These are phyloP conservation scores for Heteromormyrus szaboi DNA, from an alignment of 2,797 vertebrate genomes.

Conservation along the genomic window DNA sequence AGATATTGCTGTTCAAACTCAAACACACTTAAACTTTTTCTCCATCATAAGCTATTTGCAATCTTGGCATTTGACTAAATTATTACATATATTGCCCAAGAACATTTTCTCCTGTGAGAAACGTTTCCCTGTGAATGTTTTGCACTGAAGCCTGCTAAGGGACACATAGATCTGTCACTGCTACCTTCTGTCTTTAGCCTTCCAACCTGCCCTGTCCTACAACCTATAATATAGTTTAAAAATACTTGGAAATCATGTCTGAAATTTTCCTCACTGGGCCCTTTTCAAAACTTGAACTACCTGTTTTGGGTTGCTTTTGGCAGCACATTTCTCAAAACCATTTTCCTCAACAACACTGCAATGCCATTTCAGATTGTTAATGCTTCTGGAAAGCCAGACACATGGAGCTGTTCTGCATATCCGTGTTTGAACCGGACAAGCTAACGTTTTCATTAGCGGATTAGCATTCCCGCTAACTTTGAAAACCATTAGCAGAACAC, in stretches of 20 bases:
- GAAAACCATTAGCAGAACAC: background rate
- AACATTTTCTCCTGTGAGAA: background rate
- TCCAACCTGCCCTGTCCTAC: background rate
- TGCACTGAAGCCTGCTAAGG: background rate
- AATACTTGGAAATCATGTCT: background rate
- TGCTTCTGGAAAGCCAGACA: slow-evolving; percentile 29
- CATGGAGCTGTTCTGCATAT: slow-evolving; percentile 34
- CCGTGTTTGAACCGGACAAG: slow-evolving; percentile 28
- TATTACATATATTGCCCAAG: background rate
- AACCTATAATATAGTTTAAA: background rate
- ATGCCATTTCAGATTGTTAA: slow-evolving; percentile 3
- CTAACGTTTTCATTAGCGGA: background rate
- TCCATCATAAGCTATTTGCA: background rate
- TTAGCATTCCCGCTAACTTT: background rate
- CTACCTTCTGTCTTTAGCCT: background rate
- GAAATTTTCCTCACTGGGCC: background rate
- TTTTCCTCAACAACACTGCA: background rate
- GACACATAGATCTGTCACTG: background rate
- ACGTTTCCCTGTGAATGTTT: background rate
- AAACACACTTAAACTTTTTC: background rate
- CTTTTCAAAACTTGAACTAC: background rate
- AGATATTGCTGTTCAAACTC: background rate
- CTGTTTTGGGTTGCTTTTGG: background rate
- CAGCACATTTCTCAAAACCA: background rate
- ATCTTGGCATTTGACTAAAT: background rate